Evolutionary conservation across 2,888 invertebrate genomes (phyloP).

Genomic region (Brenthis ino): DNA sequence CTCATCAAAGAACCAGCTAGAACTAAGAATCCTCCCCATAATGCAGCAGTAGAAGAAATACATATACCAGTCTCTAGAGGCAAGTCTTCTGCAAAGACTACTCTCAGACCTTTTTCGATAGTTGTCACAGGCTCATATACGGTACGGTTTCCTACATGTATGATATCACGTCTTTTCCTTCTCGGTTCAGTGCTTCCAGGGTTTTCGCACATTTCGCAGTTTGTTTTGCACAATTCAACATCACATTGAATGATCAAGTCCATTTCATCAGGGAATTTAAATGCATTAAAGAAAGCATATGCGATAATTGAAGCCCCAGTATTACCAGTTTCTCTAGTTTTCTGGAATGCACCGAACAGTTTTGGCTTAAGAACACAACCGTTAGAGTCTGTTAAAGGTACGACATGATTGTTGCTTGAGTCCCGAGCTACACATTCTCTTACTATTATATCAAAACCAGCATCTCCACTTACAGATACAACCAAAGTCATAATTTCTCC

Average conservation of each 20-base stretch:
- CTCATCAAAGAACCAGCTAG: slow-evolving; percentile 83
- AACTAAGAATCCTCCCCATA: slow-evolving; percentile 83
- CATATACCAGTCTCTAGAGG: slow-evolving; percentile 79
- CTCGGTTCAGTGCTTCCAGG: slow-evolving; percentile 83
- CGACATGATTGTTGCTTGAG: slow-evolving; percentile 84
- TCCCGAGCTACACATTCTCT: slow-evolving; percentile 90
- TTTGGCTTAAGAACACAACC: slow-evolving; percentile 91
- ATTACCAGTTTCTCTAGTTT: slow-evolving; percentile 88
- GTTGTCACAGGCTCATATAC: slow-evolving; percentile 81
- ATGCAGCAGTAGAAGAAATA: slow-evolving; percentile 84
- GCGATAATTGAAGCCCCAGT: slow-evolving; percentile 89
- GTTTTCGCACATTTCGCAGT: slow-evolving; percentile 88
- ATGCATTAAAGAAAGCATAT: slow-evolving; percentile 90
- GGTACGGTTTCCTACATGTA: slow-evolving; percentile 74
- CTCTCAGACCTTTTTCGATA: slow-evolving; percentile 85
- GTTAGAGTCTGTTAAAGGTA: slow-evolving; percentile 87
- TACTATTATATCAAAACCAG: slow-evolving; percentile 90
- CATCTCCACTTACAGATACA: slow-evolving; percentile 89
- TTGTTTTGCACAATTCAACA: slow-evolving; percentile 90
- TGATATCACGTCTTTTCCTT: slow-evolving; percentile 70
- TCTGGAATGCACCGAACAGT: slow-evolving; percentile 91
- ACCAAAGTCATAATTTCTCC: slow-evolving; percentile 92
- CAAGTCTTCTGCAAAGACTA: slow-evolving; percentile 87
- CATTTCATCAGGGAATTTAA: slow-evolving; percentile 93
- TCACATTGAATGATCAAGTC: slow-evolving; percentile 91